phyloP scores from a whole-genome alignment of 2,113 vertebrate species.

The Semicossyphus pulcher region DNA sequence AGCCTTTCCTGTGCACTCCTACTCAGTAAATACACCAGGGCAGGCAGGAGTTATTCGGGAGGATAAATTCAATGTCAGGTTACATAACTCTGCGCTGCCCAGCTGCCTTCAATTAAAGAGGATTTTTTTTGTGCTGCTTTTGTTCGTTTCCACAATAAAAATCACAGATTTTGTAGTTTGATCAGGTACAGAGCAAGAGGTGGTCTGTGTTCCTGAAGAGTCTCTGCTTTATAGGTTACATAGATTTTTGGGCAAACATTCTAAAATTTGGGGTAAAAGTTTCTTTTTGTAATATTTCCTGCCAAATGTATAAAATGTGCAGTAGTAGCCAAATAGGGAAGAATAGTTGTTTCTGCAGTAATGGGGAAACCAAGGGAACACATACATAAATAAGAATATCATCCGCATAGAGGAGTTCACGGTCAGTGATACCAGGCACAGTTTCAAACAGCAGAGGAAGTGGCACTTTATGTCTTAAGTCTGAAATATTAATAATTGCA shows the following conservation, averaged over 20 bases:
- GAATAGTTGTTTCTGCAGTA: too few species aligned
- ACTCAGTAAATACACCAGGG: conserved; percentile 22
- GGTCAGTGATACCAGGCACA: too few species aligned
- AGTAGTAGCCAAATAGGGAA: too few species aligned
- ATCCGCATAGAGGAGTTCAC: neutral
- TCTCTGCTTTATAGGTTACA: conserved; percentile 9
- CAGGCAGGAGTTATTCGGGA: neutral
- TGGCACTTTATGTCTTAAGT: too few species aligned
- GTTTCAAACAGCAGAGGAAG: too few species aligned
- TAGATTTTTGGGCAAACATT: neutral
- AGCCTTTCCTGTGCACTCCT: conserved; percentile 1
- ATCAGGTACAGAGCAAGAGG: conserved; percentile 17
- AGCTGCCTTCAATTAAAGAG: conserved; percentile 62
- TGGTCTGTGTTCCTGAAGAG: conserved; percentile 11
- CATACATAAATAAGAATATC: neutral
- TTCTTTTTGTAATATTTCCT: neutral
- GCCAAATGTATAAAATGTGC: neutral
- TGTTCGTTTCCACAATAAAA: conserved; percentile 40
- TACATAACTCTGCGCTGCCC: conserved; percentile 51
- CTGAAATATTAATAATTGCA: too few species aligned
- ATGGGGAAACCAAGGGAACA: too few species aligned
- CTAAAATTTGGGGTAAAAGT: neutral
- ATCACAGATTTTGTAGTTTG: conserved; percentile 29
- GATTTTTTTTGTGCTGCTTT: conserved; percentile 42
- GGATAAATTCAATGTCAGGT: conserved; percentile 59